phyloP scores from a whole-genome alignment of 2,797 vertebrate species.

The Aselliscus stoliczkanus region DNA sequence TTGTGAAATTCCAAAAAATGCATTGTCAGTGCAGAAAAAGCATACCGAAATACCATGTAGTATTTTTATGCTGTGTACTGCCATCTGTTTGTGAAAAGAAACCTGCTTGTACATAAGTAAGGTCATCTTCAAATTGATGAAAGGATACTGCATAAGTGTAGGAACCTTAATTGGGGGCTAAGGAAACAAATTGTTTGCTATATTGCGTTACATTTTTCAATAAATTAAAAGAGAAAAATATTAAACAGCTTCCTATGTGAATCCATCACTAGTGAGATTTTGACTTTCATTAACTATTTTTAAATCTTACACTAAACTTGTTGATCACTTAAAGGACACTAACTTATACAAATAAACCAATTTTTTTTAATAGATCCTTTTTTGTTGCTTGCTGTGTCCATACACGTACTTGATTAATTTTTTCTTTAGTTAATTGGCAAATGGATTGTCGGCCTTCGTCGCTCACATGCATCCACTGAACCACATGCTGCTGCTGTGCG shows the following conservation, averaged over 20 bases:
- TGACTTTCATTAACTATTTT: background rate
- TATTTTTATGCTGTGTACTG: background rate
- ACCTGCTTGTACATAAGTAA: background rate
- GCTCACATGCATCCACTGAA: background rate
- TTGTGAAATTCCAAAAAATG: background rate
- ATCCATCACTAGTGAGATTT: background rate
- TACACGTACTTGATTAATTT: background rate
- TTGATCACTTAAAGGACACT: background rate
- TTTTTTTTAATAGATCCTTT: background rate
- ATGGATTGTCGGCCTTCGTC: background rate
- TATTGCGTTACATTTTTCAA: background rate
- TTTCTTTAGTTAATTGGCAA: background rate
- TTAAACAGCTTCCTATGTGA: background rate
- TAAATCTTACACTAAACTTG: background rate
- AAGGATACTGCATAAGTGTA: background rate
- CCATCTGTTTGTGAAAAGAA: background rate
- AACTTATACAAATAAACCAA: background rate
- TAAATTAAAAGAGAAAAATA: background rate
- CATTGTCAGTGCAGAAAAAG: background rate
- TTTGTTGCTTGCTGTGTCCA: background rate
- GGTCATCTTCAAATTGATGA: accelerated
- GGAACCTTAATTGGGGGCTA: background rate
- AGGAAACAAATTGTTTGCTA: background rate
- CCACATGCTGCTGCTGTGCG: background rate
- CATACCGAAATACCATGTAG: accelerated